Evolutionary conservation across 2,797 vertebrate genomes (phyloP).

Genomic region (Lacerta bilineata): DNA sequence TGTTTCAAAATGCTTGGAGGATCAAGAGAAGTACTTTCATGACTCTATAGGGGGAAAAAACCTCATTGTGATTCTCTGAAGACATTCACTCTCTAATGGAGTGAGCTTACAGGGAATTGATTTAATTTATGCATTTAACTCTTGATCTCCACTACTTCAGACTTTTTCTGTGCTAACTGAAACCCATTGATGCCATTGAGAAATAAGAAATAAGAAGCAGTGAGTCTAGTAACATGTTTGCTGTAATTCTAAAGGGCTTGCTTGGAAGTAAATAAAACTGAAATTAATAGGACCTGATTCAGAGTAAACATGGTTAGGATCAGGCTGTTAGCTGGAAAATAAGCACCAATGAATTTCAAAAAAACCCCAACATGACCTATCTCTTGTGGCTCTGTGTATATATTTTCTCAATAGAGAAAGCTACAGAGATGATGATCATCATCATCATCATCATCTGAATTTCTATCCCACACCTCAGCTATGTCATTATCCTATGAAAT

Average conservation of each 20-base stretch:
- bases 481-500: too few relatives aligned
- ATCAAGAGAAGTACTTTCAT: slow-evolving; percentile 62
- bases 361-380: neutral
- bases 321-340: neutral
- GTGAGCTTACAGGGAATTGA: slow-evolving; percentile 53
- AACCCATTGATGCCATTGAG: slow-evolving; percentile 66
- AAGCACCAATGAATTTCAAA: neutral
- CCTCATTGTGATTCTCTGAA: slow-evolving; percentile 66
- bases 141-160: slow-evolving; percentile 53
- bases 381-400: neutral
- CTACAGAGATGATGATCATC: neutral
- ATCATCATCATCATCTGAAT: too few relatives aligned
- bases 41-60: slow-evolving; percentile 62
- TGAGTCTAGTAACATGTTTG: neutral
- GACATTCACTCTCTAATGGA: slow-evolving; percentile 61
- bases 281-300: neutral
- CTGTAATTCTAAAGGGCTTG: neutral
- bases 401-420: neutral
- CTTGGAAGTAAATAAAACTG: neutral
- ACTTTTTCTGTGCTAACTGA: slow-evolving; percentile 67
- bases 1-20: slow-evolving; percentile 60
- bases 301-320: neutral
- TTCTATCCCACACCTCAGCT: too few relatives aligned
- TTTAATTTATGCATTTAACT: slow-evolving; percentile 71
- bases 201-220: slow-evolving; percentile 50